Conservation (phyloP, 2,797 vertebrate genomes). For the Clarias laeviceps region DNA sequence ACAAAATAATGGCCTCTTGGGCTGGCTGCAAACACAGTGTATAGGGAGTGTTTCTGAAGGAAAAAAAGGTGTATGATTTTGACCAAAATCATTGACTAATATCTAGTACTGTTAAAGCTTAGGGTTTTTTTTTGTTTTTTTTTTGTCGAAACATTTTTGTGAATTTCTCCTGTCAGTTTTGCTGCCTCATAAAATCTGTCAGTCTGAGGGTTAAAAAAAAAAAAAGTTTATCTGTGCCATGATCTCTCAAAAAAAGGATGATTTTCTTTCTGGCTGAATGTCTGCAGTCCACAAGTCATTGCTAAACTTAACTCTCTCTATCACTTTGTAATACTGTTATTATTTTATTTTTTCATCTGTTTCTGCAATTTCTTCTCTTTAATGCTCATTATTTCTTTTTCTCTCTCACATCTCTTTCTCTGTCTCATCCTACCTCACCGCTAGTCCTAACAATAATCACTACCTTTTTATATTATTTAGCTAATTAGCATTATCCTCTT, state of each 20-base stretch:
- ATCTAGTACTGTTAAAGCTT: background rate
- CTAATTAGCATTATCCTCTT: too few species aligned
- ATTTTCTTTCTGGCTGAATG: too few species aligned
- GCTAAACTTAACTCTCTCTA: background rate
- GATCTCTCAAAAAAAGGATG: background rate
- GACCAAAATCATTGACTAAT: background rate
- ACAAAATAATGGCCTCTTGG: background rate
- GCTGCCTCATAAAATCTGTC: background rate
- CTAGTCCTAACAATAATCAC: too few species aligned
- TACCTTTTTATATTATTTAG: too few species aligned
- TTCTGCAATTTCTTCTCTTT: background rate
- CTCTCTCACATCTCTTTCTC: background rate
- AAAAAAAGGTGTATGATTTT: background rate
- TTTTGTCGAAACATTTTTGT: too few species aligned
- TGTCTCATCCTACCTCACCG: background rate
- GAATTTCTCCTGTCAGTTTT: background rate
- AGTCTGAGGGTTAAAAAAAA: background rate
- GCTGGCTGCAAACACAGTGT: background rate
- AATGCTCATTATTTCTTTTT: background rate
- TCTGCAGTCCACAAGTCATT: background rate
- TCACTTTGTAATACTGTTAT: background rate
- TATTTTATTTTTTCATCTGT: background rate
- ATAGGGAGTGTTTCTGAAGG: background rate
- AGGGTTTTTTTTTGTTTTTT: too few species aligned
- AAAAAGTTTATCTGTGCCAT: background rate